Base-by-base conservation (phyloP, 2,888 invertebrate species). In the Agrochola circellaris region DNA sequence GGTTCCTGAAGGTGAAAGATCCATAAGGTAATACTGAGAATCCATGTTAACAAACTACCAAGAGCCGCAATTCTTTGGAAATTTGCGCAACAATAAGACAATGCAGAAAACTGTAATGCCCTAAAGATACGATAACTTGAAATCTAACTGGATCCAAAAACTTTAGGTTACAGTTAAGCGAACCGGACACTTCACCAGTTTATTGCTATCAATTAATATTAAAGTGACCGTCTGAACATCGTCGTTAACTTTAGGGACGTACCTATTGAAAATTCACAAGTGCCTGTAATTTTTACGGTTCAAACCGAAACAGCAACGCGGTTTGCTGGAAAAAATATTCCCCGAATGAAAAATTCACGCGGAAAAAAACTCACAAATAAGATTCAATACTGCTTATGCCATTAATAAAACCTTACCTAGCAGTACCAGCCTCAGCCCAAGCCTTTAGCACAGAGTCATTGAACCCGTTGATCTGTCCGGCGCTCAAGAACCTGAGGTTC, bases 381-480 rank as follows among this genome's bases (percentile, higher is more conserved):
- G 15, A 58, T 58, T 56, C 2, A 58, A 26, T 26, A 60, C 60
- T 30, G 17, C 60, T 8, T 30, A 60, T 1, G 26, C 1, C 15
- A 58, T 42, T 26, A 65, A 45, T 20, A 13, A 64, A 23, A 15
- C 11, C 89, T 87, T 20, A 97, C 97, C 97, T 97, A 0, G 98
- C 97, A 87, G 98, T 98, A 2, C 99, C 99, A 73, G 98, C 97
- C 91, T 99, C 99, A 95, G 98, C 97, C 98, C 99, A 99, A 8
- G 98, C 98, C 92, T 99, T 99, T 42, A 99, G 93, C 13, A 99
- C 99, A 64, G 98, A 97, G 93, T 99, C 99, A 86, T 99, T 99
- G 92, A 99, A 99, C 30, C 99, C 99, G 93, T 99, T 99, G 85
- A 99, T 98, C 97, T 99, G 99, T 0, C 99, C 99, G 0, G 99